Base-by-base conservation (phyloP, 2,888 invertebrate species). In the Lepidocyrtoides sp. region DNA sequence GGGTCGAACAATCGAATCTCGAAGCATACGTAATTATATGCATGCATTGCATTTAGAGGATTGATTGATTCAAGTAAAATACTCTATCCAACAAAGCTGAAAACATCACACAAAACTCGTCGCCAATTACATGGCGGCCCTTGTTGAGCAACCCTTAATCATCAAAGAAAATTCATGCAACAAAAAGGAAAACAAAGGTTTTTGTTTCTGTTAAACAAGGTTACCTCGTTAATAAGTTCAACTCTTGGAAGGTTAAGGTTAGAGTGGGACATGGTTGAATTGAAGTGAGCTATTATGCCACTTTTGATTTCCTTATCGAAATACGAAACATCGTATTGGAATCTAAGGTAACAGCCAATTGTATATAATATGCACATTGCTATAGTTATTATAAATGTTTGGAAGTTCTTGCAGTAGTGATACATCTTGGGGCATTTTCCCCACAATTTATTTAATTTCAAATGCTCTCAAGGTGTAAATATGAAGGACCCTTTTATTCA, bases 91-190 rank as follows among this genome's bases (percentile, higher is more conserved):
- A 26, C 2, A n/a, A n/a, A n/a, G n/a, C n/a, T n/a, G n/a, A 26
- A 1, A 32, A 32, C n/a, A 75, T 81, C 69, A 41, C 72, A 89
- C 63, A 89, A 89, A 57, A 20, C 57, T 83, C 83, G 75, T 89
- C 83, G 79, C 86, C 91, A 86, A 91, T 81, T 81, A 86, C 63
- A 89, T 51, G 83, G 83, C 90, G 83, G 90, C 84, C 84, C 79
- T 90, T 83, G 79, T 90, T 91, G 85, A 41, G 91, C 81, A 91
- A 91, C 91, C 91, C 79, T 72, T 72, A 91, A 91, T 91, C 81
- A 91, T 86, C 36, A 26, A 72, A 5, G 41, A 57, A 54, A 54
- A 20, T 20, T 79, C 81, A 81, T 81, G 81, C 79, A 88, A 86
- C 36, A 8, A 51, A 32, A 32, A 85, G 0, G 5, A 17, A 48